Evolutionary conservation across 2,888 invertebrate species (phyloP).

Genomic region (Troglohyphantes excavatus): DNA sequence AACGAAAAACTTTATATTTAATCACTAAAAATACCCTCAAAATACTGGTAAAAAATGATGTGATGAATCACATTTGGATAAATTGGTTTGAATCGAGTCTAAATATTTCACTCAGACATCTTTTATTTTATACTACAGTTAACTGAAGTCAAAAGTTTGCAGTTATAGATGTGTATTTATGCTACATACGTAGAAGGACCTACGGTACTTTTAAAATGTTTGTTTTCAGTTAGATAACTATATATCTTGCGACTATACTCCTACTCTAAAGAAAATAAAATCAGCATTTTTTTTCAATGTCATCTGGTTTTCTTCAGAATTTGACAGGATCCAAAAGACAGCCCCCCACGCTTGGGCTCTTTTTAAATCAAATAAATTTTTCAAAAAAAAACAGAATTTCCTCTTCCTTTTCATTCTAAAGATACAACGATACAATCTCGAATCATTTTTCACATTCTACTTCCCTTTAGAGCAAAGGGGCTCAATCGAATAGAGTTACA

Average conservation of each 20-base stretch:
- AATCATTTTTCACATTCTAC: constrained; percentile 57
- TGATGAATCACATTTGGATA: no score
- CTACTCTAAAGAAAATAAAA: constrained; percentile 18
- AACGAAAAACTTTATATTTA: no score
- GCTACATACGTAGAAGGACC: no score
- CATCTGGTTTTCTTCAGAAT: constrained; percentile 58
- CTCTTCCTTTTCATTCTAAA: constrained; percentile 43
- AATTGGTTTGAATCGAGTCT: no score
- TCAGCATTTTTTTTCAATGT: constrained; percentile 31
- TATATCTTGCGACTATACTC: neutral
- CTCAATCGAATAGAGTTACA: constrained; percentile 45
- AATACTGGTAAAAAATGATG: no score
- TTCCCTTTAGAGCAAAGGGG: constrained; percentile 12
- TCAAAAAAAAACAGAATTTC: constrained; percentile 34
- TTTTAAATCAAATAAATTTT: constrained; percentile 57
- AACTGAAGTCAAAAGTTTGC: no score
- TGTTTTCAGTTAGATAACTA: neutral
- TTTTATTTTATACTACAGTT: no score
- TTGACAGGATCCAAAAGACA: constrained; percentile 49
- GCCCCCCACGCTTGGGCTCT: constrained; percentile 8
- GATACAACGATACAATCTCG: constrained; percentile 48
- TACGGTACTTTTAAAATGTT: neutral
- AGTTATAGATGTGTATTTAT: no score
- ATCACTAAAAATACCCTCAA: no score
- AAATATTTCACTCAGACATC: no score